These are phyloP conservation scores for Brachirus orientalis DNA, from an alignment of 2,113 vertebrate genomes.

Conservation along the genomic window DNA sequence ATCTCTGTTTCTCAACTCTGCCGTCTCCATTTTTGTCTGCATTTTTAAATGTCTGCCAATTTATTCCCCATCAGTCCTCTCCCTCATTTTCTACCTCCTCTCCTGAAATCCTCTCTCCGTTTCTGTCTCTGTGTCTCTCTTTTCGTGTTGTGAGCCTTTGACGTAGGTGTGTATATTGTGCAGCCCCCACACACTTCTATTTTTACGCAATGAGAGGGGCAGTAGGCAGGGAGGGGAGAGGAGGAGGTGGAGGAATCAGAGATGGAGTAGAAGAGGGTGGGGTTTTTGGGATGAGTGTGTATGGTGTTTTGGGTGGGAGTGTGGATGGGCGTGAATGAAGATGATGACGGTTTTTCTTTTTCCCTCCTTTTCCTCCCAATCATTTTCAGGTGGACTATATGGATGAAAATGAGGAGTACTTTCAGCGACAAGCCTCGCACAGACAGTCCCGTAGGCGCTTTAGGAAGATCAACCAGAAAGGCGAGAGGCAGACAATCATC, in stretches of 20 bases:
- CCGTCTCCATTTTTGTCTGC: slow-evolving; percentile 23
- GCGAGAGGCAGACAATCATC: slow-evolving; percentile 97
- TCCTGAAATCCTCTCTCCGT: slow-evolving; percentile 1
- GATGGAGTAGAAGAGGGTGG: slow-evolving; percentile 27
- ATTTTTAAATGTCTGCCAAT: slow-evolving; percentile 28
- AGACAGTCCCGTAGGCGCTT: slow-evolving; percentile 96
- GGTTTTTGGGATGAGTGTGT: slow-evolving; percentile 5
- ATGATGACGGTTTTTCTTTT: slow-evolving; percentile 34
- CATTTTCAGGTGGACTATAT: slow-evolving; percentile 95
- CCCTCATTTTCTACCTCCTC: not conserved
- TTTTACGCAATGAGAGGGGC: slow-evolving; percentile 70
- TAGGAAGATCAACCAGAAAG: slow-evolving; percentile 99
- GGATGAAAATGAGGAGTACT: slow-evolving; percentile 99
- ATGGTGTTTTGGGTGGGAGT: not conserved
- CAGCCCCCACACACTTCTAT: slow-evolving; percentile 74
- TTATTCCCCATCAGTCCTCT: not conserved
- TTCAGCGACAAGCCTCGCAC: slow-evolving; percentile 97
- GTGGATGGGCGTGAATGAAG: slow-evolving; percentile 39
- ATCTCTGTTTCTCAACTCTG: slow-evolving; percentile 12
- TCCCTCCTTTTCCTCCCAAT: slow-evolving; percentile 38
- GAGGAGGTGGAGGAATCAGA: slow-evolving; percentile 24
- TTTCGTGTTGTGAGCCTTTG: slow-evolving; percentile 61
- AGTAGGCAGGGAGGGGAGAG: slow-evolving; percentile 14
- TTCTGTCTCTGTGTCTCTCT: slow-evolving; percentile 15
- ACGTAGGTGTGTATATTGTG: slow-evolving; percentile 65